Evolutionary conservation across 2,888 invertebrate genomes (phyloP).

Genomic region (Heterodera filipjevi): DNA sequence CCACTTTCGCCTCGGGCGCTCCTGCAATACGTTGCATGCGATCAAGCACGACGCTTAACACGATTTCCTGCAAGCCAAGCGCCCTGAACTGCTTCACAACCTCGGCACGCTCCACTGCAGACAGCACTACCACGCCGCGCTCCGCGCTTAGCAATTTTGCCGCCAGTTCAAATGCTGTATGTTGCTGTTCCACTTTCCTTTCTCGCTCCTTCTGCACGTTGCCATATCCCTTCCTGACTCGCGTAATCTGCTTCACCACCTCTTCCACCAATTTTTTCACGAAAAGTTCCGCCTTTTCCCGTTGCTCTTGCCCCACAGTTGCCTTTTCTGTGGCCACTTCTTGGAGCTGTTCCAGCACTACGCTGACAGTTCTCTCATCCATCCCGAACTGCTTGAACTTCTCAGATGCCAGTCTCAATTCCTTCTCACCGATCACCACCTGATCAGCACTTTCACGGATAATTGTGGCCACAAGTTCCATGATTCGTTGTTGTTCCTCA

Average conservation of each 20-base stretch:
- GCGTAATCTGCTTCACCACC: not conserved
- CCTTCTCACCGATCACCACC: not conserved
- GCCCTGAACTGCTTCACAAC: not conserved
- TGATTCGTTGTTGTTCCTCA: not conserved
- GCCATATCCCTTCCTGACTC: constrained; percentile 22
- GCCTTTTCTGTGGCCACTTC: not conserved
- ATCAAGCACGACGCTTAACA: not conserved
- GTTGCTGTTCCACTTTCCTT: not conserved
- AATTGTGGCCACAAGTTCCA: not conserved
- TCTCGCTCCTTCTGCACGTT: constrained; percentile 23
- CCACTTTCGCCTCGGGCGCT: constrained; percentile 3
- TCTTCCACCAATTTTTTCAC: not conserved
- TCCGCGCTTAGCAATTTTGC: constrained; percentile 1
- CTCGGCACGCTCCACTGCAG: constrained; percentile 1
- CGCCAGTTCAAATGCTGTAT: not conserved
- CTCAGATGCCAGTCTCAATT: not conserved
- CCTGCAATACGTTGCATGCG: constrained; percentile 14
- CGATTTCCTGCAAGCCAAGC: not conserved
- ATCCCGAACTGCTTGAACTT: not conserved
- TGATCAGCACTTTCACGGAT: not conserved
- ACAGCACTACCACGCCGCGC: not conserved
- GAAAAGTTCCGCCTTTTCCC: not conserved
- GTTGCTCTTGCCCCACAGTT: not conserved
- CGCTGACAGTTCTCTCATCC: not conserved
- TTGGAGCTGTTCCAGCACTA: not conserved